A percentile compares a stretch with the other conserved stretches of the same genome.
Evolutionary conservation across 2,888 invertebrate genomes (phyloP).

Genomic region (Oxyscelio sp.): DNA sequence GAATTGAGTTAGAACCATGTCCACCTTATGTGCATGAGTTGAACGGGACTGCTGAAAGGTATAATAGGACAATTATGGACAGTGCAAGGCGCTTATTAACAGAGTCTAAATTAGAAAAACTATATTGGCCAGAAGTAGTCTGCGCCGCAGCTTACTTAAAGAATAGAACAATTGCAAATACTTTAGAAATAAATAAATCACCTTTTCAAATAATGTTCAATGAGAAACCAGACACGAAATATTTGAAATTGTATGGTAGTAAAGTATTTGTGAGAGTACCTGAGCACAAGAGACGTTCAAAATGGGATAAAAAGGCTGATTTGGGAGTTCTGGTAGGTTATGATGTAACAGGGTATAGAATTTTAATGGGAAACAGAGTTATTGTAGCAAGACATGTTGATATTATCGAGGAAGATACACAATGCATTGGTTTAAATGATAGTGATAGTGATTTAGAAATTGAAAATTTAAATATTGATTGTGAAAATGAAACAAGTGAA

Average conservation of each 20-base stretch:
- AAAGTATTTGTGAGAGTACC: conserved; percentile 52
- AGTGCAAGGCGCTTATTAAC: conserved; percentile 26
- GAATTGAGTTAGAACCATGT: conserved; percentile 17
- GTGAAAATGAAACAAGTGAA: no score
- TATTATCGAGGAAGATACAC: not conserved
- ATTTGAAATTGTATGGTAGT: conserved; percentile 46
- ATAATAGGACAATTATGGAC: conserved; percentile 39
- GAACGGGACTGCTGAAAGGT: conserved; percentile 30
- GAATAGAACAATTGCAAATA: conserved; percentile 10
- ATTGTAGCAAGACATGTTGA: conserved; percentile 3
- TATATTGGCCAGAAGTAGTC: conserved; percentile 27
- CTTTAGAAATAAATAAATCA: conserved; percentile 28
- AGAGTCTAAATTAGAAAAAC: conserved; percentile 8
- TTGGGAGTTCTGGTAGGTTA: conserved; percentile 45
- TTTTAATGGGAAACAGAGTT: conserved; percentile 10
- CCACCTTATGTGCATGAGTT: conserved; percentile 31
- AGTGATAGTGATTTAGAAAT: not conserved
- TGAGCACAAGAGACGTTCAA: conserved; percentile 36
- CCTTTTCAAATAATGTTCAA: conserved; percentile 57
- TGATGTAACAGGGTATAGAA: conserved; percentile 2
- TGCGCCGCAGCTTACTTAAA: conserved; percentile 21
- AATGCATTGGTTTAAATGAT: conserved; percentile 1
- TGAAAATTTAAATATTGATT: no score
- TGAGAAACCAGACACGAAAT: conserved; percentile 38
- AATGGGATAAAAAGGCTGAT: conserved; percentile 53